Base-by-base conservation (phyloP, 2,888 invertebrate genomes). In the Asteroscopus sphinx region DNA sequence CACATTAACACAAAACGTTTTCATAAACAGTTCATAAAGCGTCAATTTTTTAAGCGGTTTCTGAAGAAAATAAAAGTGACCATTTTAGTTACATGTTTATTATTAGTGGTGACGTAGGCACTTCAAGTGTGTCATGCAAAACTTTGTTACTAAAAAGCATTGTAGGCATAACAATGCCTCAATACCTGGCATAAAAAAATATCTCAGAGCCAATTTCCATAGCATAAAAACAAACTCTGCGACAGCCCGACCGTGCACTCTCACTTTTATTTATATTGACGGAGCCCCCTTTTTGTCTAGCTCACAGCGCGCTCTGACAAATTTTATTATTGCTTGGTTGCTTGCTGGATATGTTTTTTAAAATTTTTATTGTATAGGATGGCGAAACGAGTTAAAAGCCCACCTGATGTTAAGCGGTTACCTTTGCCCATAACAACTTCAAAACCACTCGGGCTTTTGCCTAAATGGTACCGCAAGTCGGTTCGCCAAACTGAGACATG, bases 191-290 rank as follows among this genome's bases (percentile, higher is more conserved):
- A 2, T 48, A 21, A 35, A 49, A 47, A 32, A 55, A 17, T n/a
- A n/a, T 35, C 8, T 37, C 30, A 32, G 12, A 1, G 55, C 21
- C 55, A 47, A 44, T 15, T 25, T n/a, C 17, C 25, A 41, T 13
- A 4, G 21, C 21, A 21, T 21, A 21, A 21, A 21, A 21, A 21
- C 2, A 6, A 21, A 21, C 3, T 30, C 15, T 1, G 15, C 32
- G 49, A 4, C 78, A 61, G 75, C 52, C 67, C 54, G 67, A 68
- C 75, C 57, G 65, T 77, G 80, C 76, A 79, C 78, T 80, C 78
- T 82, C n/a, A n/a, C 80, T 82, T 87, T 84, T 86, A 85, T 85
- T 83, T 80, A 78, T 77, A 84, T 84, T 81, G 81, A 80, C 77
- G 75, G 59, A 51, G 73, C 71, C 64, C 78, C 77, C 77, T 72